A percentile compares a stretch with the other conserved stretches of the same genome.
These are phyloP conservation scores for Drosophila willistoni DNA, from an alignment of 1,140 invertebrate genomes.

Conservation along the genomic window DNA sequence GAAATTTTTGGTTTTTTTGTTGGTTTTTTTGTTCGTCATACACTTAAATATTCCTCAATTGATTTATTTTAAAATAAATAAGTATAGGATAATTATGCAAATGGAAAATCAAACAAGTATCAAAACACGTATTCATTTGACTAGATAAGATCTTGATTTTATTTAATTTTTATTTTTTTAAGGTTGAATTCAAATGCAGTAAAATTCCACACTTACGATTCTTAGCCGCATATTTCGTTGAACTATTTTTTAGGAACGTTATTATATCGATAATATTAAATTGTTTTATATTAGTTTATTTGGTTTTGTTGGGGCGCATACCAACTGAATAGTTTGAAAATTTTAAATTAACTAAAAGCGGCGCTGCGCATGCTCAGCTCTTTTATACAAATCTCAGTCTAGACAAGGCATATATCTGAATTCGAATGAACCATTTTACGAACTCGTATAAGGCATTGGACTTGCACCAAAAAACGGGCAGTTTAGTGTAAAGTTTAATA, in stretches of 20 bases:
- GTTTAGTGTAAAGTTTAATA: slow-evolving; percentile 74
- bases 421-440: slow-evolving; percentile 38
- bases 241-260: background rate
- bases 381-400: slow-evolving; percentile 51
- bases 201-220: slow-evolving; percentile 55
- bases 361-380: slow-evolving; percentile 56
- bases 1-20: slow-evolving; percentile 1
- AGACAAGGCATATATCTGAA: slow-evolving; percentile 3
- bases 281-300: background rate
- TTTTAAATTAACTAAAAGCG: slow-evolving; percentile 70
- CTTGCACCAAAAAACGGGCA: slow-evolving; percentile 46
- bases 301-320: background rate
- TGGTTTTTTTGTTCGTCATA: too few relatives aligned
- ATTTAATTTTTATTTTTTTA: background rate
- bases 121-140: background rate
- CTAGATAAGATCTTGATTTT: background rate
- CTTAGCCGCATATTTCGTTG: slow-evolving; percentile 46
- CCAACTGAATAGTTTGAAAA: slow-evolving; percentile 45
- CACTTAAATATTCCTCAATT: background rate
- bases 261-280: background rate
- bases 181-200: slow-evolving; percentile 16
- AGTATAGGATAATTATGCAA: slow-evolving; percentile 19
- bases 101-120: background rate
- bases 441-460: slow-evolving; percentile 26
- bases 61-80: slow-evolving; percentile 3